phyloP scores from a whole-genome alignment of 2,888 invertebrate genomes.

The Eueremaeus valkanovi region DNA sequence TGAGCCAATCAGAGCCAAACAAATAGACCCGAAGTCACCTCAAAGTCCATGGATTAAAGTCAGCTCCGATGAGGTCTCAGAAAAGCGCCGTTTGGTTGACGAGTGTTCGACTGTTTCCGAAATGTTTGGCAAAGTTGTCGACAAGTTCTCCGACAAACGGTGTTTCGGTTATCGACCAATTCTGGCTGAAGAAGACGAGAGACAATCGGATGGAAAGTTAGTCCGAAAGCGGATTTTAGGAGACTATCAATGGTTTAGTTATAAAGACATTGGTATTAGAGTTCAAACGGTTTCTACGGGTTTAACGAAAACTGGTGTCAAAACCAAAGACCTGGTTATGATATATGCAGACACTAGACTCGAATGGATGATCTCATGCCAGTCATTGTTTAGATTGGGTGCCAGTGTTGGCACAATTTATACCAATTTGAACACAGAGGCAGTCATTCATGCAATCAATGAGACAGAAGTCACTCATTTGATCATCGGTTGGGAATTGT shows the following conservation, averaged over 20 bases:
- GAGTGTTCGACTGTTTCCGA: constrained; percentile 54
- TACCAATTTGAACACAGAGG: constrained; percentile 95
- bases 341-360: constrained; percentile 96
- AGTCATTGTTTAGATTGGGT: constrained; percentile 84
- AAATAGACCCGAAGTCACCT: constrained; percentile 41
- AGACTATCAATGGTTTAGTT: constrained; percentile 84
- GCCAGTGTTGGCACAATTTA: constrained; percentile 85
- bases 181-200: constrained; percentile 86
- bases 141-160: constrained; percentile 64
- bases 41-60: constrained; percentile 42
- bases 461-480: constrained; percentile 92
- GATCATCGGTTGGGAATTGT: constrained; percentile 83
- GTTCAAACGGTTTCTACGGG: constrained; percentile 78
- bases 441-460: constrained; percentile 63
- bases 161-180: constrained; percentile 87
- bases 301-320: constrained; percentile 70
- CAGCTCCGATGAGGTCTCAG: too few species aligned
- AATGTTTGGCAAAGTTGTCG: constrained; percentile 70
- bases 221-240: constrained; percentile 97
- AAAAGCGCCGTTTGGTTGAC: constrained; percentile 1
- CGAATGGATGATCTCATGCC: constrained; percentile 96
- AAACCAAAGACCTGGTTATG: constrained; percentile 70
- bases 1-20: constrained; percentile 37
- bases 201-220: constrained; percentile 85
- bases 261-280: constrained; percentile 67